phyloP scores from a whole-genome alignment of 2,797 vertebrate species.

The Distichodus sexfasciatus region DNA sequence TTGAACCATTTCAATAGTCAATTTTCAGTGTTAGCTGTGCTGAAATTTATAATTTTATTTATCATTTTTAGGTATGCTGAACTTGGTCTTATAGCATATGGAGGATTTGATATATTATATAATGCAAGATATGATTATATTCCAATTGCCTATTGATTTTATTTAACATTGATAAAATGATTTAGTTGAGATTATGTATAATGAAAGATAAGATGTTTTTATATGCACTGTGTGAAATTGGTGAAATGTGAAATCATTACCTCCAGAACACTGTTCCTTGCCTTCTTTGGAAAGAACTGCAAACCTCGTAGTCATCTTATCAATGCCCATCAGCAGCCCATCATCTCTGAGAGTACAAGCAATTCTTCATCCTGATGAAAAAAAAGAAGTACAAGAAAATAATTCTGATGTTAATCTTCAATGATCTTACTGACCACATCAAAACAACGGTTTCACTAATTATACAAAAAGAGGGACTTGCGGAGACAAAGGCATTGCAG shows the following conservation, averaged over 20 bases:
- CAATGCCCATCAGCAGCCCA: slow-evolving; percentile 13
- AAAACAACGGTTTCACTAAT: neutral
- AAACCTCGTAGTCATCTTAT: neutral
- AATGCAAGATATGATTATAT: too few relatives aligned
- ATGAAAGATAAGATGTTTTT: too few relatives aligned
- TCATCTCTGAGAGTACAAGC: slow-evolving; percentile 1
- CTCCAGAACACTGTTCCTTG: slow-evolving; percentile 21
- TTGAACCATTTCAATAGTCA: neutral
- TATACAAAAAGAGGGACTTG: slow-evolving; percentile 25
- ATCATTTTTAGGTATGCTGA: too few relatives aligned
- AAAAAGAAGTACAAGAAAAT: slow-evolving; percentile 3
- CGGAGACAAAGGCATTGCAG: slow-evolving; percentile 1
- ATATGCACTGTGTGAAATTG: too few relatives aligned
- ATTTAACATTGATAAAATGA: too few relatives aligned
- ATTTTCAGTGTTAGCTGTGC: too few relatives aligned
- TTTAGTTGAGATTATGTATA: too few relatives aligned
- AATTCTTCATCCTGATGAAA: neutral
- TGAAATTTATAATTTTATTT: too few relatives aligned
- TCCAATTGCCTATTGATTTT: too few relatives aligned
- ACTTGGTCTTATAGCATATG: too few relatives aligned
- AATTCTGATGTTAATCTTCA: neutral
- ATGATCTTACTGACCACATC: neutral
- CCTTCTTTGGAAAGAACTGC: neutral
- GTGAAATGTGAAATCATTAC: slow-evolving; percentile 8
- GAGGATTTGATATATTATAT: too few relatives aligned